Conservation (phyloP, 1,140 invertebrate species). For the Eumaeus atala region DNA sequence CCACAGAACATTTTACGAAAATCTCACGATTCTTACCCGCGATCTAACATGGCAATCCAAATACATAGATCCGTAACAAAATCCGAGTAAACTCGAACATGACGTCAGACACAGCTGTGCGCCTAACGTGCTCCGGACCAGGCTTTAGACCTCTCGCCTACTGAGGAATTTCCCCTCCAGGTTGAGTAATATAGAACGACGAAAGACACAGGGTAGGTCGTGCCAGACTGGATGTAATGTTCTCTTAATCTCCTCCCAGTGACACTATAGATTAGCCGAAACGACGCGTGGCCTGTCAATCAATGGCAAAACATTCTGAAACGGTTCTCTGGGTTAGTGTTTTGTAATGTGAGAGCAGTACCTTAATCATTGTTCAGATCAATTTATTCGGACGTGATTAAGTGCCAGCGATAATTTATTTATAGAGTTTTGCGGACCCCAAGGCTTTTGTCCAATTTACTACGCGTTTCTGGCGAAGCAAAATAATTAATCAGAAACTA, state of each 20-base stretch:
- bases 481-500: too few species aligned
- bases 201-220: slow-evolving; percentile 23
- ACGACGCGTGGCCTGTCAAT: slow-evolving; percentile 43
- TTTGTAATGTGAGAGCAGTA: neutral
- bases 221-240: slow-evolving; percentile 27
- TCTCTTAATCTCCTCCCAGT: slow-evolving; percentile 40
- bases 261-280: slow-evolving; percentile 45
- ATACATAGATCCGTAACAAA: slow-evolving; percentile 24
- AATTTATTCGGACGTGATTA: neutral
- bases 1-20: neutral
- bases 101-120: slow-evolving; percentile 31
- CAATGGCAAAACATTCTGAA: slow-evolving; percentile 24
- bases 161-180: slow-evolving; percentile 13
- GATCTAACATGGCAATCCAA: slow-evolving; percentile 18
- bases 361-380: neutral
- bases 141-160: slow-evolving; percentile 22
- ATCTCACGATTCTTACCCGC: slow-evolving; percentile 1
- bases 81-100: slow-evolving; percentile 25
- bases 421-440: too few species aligned
- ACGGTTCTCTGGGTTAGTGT: slow-evolving; percentile 24
- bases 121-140: slow-evolving; percentile 18
- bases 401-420: too few species aligned
- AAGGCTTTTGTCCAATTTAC: too few species aligned
- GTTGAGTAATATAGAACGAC: slow-evolving; percentile 8
- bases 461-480: too few species aligned